These are phyloP conservation scores for Lacanobia oleracea DNA, from an alignment of 2,888 invertebrate genomes.

Conservation along the genomic window DNA sequence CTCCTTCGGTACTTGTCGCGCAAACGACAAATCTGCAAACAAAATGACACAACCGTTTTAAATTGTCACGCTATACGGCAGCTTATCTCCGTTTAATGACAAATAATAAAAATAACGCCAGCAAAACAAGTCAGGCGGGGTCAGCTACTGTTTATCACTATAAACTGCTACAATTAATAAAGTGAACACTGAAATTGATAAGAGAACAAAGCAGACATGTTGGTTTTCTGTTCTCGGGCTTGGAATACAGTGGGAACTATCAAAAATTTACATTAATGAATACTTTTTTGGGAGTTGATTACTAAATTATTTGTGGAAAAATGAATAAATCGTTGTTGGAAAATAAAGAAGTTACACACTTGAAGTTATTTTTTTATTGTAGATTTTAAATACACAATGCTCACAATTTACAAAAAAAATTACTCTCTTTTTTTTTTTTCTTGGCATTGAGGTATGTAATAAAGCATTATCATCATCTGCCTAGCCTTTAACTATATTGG, in stretches of 20 bases:
- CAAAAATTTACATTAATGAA: no score
- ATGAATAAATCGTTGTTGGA: no score
- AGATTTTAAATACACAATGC: no score
- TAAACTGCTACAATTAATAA: slow-evolving; percentile 35
- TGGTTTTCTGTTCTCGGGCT: not conserved
- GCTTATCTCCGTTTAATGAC: slow-evolving; percentile 52
- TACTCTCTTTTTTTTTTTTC: no score
- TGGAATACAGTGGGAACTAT: not conserved
- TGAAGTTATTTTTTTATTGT: no score
- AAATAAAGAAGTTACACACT: no score
- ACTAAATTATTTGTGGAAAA: no score
- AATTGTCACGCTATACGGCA: slow-evolving; percentile 11
- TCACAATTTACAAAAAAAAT: no score
- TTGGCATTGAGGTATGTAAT: no score
- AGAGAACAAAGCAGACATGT: slow-evolving; percentile 42
- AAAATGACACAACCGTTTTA: slow-evolving; percentile 45
- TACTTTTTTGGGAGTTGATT: no score
- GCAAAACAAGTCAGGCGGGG: slow-evolving; percentile 60
- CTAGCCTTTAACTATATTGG: no score
- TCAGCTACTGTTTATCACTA: slow-evolving; percentile 64
- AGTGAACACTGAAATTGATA: slow-evolving; percentile 48
- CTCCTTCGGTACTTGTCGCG: slow-evolving; percentile 85
- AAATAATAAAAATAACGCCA: slow-evolving; percentile 57
- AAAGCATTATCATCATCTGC: no score
- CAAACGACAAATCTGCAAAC: slow-evolving; percentile 81